A percentile compares a stretch with the other conserved stretches of the same genome.
phyloP scores from a whole-genome alignment of 2,888 invertebrate species.

The Gonocerus acuteangulatus region DNA sequence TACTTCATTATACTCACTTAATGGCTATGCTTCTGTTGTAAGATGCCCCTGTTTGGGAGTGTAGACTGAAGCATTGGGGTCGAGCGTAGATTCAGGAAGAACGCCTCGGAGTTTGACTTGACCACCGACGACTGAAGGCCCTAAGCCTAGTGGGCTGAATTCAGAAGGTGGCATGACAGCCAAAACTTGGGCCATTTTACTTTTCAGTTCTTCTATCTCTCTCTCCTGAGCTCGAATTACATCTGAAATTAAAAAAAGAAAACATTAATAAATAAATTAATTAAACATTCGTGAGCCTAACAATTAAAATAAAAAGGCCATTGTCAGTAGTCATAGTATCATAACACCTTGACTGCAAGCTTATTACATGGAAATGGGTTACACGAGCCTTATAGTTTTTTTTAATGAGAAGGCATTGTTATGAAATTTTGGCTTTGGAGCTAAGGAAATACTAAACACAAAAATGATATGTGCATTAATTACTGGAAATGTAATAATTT shows the following conservation, averaged over 20 bases:
- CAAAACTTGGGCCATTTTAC: conserved; percentile 84
- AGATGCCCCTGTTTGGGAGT: conserved; percentile 58
- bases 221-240: conserved; percentile 76
- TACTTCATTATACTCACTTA: not conserved
- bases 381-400: too few relatives aligned
- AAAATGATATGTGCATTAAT: too few relatives aligned
- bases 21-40: conserved; percentile 33
- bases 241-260: conserved; percentile 48
- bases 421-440: too few relatives aligned
- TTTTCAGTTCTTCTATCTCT: conserved; percentile 83
- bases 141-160: conserved; percentile 26
- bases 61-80: conserved; percentile 87
- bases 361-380: too few relatives aligned
- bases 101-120: conserved; percentile 9
- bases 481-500: too few relatives aligned
- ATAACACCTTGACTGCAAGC: too few relatives aligned
- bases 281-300: not conserved
- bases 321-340: not conserved
- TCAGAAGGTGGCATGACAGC: conserved; percentile 75
- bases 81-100: conserved; percentile 50
- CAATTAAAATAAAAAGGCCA: not conserved
- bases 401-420: too few relatives aligned
- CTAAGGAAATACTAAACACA: too few relatives aligned
- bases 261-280: not conserved
- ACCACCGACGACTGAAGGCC: conserved; percentile 14